A percentile compares a stretch with the other conserved stretches of the same genome.
These are phyloP conservation scores for Pseudomyrmex flavicornis DNA, from an alignment of 1,140 invertebrate genomes.

Conservation along the genomic window DNA sequence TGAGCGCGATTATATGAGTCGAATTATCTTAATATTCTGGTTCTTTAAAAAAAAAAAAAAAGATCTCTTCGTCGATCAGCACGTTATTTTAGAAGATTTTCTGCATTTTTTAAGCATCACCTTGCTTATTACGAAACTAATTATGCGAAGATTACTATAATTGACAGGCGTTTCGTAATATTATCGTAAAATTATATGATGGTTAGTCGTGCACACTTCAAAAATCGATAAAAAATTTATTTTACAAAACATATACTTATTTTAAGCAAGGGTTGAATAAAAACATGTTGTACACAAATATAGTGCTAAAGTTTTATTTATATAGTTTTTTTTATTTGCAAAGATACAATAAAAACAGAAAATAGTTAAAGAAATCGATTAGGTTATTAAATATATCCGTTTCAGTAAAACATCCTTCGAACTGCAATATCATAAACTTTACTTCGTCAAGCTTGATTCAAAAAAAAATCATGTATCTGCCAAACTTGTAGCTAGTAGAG, in stretches of 20 bases:
- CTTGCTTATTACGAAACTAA: constrained; percentile 60
- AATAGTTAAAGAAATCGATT: no score
- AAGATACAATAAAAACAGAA: no score
- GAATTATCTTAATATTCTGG: constrained; percentile 25
- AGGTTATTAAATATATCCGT: no score
- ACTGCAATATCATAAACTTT: no score
- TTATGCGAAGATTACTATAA: constrained; percentile 63
- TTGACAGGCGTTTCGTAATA: constrained; percentile 32
- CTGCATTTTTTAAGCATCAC: constrained; percentile 46
- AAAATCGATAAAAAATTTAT: no score
- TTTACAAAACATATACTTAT: neutral
- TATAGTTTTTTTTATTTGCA: no score
- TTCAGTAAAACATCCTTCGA: no score
- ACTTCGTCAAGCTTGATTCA: no score
- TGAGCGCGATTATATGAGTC: neutral
- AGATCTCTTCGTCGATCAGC: constrained; percentile 50
- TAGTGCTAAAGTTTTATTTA: neutral
- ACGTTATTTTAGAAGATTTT: constrained; percentile 68
- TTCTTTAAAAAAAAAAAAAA: no score
- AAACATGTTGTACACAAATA: neutral
- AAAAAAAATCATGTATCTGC: no score
- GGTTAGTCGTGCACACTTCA: neutral
- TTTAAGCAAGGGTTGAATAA: neutral
- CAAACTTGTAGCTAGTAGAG: no score
- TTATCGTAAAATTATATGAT: neutral